phyloP scores from a whole-genome alignment of 2,888 invertebrate species.

The Tenthredo livida region DNA sequence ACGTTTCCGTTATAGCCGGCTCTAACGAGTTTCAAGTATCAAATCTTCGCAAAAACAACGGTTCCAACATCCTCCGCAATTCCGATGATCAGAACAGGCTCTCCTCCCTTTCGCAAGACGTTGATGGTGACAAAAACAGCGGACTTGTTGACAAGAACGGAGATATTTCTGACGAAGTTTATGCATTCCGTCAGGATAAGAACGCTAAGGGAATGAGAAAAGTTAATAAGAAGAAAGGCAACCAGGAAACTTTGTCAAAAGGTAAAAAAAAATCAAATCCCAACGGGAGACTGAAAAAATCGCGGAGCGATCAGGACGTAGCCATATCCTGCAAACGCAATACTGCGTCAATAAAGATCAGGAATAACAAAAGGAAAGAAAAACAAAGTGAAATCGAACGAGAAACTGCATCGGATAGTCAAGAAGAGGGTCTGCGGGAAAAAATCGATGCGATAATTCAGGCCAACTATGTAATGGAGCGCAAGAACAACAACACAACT shows the following conservation, averaged over 20 bases:
- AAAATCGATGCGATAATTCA: constrained; percentile 71
- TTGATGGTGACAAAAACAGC: neutral
- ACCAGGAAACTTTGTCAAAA: neutral
- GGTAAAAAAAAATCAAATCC: neutral
- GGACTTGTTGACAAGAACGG: constrained; percentile 23
- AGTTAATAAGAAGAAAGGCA: neutral
- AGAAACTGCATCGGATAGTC: neutral
- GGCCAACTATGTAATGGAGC: constrained; percentile 68
- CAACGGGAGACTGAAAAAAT: neutral
- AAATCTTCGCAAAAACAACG: neutral
- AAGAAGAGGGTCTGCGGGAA: constrained; percentile 44
- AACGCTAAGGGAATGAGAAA: neutral
- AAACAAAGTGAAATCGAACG: neutral
- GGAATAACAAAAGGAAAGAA: neutral
- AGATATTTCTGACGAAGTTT: constrained; percentile 11
- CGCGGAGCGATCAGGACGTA: neutral
- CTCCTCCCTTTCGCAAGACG: constrained; percentile 12
- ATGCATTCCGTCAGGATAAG: constrained; percentile 25
- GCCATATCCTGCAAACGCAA: neutral
- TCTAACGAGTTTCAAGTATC: neutral
- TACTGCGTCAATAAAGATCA: neutral
- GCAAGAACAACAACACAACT: constrained; percentile 67
- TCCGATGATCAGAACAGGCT: constrained; percentile 17
- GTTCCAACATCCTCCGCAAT: neutral
- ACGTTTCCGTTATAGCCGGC: neutral